Evolutionary conservation across 2,113 vertebrate genomes (phyloP), one percentile per base, ranked within the genome.

Genomic region (Sturnus vulgaris): DNA sequence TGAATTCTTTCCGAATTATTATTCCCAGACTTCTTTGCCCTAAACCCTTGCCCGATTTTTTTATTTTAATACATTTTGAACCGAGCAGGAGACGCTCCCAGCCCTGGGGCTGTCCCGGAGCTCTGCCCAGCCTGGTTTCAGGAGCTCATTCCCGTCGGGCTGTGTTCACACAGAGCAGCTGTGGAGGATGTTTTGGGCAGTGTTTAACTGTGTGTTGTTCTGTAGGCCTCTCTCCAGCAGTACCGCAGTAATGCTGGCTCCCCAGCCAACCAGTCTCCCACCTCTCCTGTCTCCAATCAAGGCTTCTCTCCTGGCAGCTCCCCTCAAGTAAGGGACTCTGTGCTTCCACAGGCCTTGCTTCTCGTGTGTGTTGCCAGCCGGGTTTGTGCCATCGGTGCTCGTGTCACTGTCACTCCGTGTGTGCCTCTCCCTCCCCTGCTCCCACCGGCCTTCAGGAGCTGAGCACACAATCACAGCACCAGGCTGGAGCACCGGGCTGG

Each of bases 221-320:
- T 97, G 97, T 98, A 99, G 98, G 98, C 98, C 94, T 98, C 98
- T 96, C 98, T 99, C 97, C 99, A 99, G 98, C 99, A 99, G 99
- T 99, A 99, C 98, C 99, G 99, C 98, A 99, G 98, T 98, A 98
- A 99, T 97, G 98, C 99, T 96, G 99, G 99, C 73, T 99, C 99
- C 97, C 99, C 99, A 47, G 99, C 99, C 98, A 99, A 98, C 99
- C 99, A 99, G 98, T 99, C 99, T 98, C 99, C 99, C 98, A 99
- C 99, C 97, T 99, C 99, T 97, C 99, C 99, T 81, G 99, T 99
- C 99, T 99, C 99, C 99, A 99, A 99, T 99, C 99, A 99, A 99
- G 99, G 99, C 98, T 99, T 99, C 98, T 99, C 99, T 97, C 99
- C 99, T 9, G 99, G 99, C 97, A 99, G 99, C 98, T 99, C 99